A percentile compares a stretch with the other conserved stretches of the same genome.
These are phyloP conservation scores for Halichoerus grypus DNA, from an alignment of 2,113 vertebrate genomes.

Conservation along the genomic window DNA sequence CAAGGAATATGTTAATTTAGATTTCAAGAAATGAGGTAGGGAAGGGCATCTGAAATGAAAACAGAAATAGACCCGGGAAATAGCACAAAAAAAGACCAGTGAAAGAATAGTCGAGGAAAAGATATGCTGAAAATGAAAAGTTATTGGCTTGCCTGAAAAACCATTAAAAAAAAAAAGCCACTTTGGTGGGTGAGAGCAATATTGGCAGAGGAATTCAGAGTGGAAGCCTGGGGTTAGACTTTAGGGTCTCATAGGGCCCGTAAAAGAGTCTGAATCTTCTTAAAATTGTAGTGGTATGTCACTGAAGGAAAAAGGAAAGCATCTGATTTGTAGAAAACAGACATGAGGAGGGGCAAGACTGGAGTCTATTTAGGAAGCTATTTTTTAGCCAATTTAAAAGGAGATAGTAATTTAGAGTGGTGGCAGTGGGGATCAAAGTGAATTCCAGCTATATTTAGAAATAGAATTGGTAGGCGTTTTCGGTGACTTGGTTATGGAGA, in stretches of 20 bases:
- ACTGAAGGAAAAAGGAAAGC: neutral
- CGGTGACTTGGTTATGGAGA: neutral
- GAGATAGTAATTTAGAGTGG: neutral
- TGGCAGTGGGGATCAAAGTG: neutral
- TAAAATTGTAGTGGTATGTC: neutral
- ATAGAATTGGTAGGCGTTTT: neutral
- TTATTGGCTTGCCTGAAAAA: neutral
- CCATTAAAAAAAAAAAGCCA: neutral
- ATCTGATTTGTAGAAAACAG: neutral
- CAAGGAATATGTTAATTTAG: neutral
- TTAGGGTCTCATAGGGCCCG: neutral
- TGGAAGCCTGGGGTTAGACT: neutral
- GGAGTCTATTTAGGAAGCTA: neutral
- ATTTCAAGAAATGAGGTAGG: neutral
- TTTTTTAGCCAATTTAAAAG: neutral
- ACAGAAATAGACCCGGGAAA: neutral
- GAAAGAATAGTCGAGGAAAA: neutral
- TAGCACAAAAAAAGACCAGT: neutral
- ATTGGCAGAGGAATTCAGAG: neutral
- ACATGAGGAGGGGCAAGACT: neutral
- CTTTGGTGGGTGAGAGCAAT: neutral
- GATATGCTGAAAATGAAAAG: neutral
- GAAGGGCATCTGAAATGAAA: constrained; percentile 7
- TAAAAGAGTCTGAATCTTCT: neutral
- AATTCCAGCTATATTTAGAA: neutral